Conservation (phyloP, 2,113 vertebrate genomes). For the Heteronetta atricapilla region DNA sequence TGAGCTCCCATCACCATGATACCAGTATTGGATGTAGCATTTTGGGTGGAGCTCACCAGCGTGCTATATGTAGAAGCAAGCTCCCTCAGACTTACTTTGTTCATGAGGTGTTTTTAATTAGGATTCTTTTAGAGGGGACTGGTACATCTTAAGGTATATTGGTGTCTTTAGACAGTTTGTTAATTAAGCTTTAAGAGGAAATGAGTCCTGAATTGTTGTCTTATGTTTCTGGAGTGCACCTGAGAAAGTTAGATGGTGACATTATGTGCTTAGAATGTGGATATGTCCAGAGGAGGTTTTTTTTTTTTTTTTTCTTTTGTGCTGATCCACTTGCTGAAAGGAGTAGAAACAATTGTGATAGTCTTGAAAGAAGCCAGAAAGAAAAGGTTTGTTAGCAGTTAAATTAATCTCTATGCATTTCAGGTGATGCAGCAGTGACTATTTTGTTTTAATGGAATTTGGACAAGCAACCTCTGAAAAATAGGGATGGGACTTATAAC, state of each 20-base stretch:
- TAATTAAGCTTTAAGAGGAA: neutral
- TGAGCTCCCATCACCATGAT: neutral
- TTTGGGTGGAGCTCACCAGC: neutral
- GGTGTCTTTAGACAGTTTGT: neutral
- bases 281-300: neutral
- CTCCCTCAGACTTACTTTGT: fast-evolving
- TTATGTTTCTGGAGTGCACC: fast-evolving
- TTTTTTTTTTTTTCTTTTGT: neutral
- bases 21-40: fast-evolving
- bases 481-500: neutral
- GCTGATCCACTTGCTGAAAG: neutral
- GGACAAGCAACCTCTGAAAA: neutral
- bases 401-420: neutral
- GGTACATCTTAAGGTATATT: neutral
- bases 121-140: neutral
- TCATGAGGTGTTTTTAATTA: neutral
- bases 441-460: neutral
- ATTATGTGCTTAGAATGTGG: neutral
- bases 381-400: neutral
- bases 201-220: neutral
- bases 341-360: neutral
- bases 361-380: neutral
- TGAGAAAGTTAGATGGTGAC: neutral
- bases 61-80: fast-evolving
- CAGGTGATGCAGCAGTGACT: neutral